Evolutionary conservation across 2,797 vertebrate species (phyloP), one percentile per base, ranked within the genome.

Genomic region (Onychomys arenicola): DNA sequence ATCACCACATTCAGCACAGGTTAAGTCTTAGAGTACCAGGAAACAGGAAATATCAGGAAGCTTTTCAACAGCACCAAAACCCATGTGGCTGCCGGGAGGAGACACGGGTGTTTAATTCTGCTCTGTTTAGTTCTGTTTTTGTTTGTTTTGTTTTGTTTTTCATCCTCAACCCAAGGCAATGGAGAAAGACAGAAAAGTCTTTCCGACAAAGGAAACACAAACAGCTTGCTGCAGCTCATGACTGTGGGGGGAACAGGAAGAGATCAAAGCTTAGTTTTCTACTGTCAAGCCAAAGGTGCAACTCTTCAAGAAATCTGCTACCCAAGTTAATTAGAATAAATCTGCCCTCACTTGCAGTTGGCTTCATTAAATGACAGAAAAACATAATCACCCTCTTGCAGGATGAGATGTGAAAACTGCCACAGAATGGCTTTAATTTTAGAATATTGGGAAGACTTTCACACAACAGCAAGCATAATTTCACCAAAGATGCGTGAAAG

Each of bases 321-420:
- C 55, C 57, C 49, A 19, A 88, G n/a, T 67, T 97, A 93, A 97
- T 97, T 90, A 96, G 86, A 97, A 91, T 95, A 96, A 96, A 91
- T 94, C 89, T 92, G 19, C 55, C 69, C 67, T 94, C 89, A 93
- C 86, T 91, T 95, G 86, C 78, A 87, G 52, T 7, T 95, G 59
- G n/a, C 46, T 91, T 91, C 69, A 93, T 93, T 96, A 96, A 65
- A 88, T 90, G 84, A 93, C 86, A 91, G 69, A n/a, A 92, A 93
- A 90, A 57, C 9, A 90, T n/a, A 87, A 90, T 93, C 63, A 55
- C 32, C 83, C 61, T 86, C 46, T 0, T 67, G 4, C 12, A 25
- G 4, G 8, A 12, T 2, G 9, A 14, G 19, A 73, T 76, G 59
- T 87, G 59, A 91, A 96, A 91, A 94, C 63, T 96, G 46, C 40